Evolutionary conservation across 2,797 vertebrate genomes (phyloP).

Genomic region (Schizothorax lantsangensis): DNA sequence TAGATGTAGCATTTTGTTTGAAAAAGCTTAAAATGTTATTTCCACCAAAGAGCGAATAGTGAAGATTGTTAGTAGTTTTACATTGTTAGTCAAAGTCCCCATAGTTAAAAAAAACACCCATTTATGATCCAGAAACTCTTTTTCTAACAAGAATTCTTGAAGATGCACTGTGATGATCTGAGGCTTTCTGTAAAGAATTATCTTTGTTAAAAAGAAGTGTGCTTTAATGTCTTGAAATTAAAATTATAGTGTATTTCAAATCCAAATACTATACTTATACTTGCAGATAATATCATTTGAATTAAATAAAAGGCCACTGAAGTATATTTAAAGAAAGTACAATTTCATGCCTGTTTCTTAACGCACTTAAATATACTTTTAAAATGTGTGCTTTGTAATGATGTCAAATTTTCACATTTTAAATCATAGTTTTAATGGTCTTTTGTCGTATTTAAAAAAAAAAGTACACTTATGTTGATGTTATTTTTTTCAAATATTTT

Average conservation of each 20-base stretch:
- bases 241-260: neutral
- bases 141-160: neutral
- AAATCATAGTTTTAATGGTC: neutral
- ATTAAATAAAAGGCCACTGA: neutral
- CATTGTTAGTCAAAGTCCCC: neutral
- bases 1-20: neutral
- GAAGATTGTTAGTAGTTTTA: neutral
- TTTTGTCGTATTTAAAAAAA: neutral
- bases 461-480: neutral
- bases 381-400: neutral
- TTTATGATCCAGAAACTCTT: neutral
- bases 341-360: neutral
- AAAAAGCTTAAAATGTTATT: neutral
- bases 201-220: neutral
- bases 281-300: neutral
- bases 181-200: neutral
- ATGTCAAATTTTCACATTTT: neutral
- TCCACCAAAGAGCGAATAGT: neutral
- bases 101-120: neutral
- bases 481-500: neutral
- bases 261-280: neutral
- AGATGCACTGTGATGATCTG: neutral
- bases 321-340: neutral
- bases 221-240: neutral
- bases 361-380: neutral